phyloP scores from a whole-genome alignment of 2,888 invertebrate species.

The Oligia latruncula region DNA sequence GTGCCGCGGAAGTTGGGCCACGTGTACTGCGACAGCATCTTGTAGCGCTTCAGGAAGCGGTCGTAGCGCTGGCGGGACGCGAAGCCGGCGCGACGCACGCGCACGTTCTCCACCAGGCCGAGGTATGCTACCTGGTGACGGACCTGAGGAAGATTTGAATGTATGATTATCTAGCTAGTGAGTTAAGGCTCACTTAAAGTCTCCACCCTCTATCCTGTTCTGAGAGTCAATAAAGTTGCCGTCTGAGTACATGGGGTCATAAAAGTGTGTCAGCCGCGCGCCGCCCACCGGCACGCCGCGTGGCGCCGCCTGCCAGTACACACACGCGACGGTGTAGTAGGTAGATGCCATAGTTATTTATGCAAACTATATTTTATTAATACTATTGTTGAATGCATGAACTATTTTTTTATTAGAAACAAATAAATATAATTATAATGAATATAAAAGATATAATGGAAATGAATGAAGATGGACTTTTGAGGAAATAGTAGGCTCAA shows the following conservation, averaged over 20 bases:
- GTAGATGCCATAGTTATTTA: too few species aligned
- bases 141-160: slow-evolving; percentile 75
- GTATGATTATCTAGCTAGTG: not conserved
- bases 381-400: too few species aligned
- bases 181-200: not conserved
- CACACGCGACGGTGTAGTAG: too few species aligned
- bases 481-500: too few species aligned
- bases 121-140: slow-evolving; percentile 95
- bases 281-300: not conserved
- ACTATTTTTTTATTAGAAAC: too few species aligned
- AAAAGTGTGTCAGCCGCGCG: not conserved
- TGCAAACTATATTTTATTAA: too few species aligned
- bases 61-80: slow-evolving; percentile 98
- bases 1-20: slow-evolving; percentile 98
- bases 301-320: too few species aligned
- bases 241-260: not conserved
- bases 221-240: not conserved
- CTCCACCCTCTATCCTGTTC: not conserved
- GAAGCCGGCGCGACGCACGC: slow-evolving; percentile 98
- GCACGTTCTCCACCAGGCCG: slow-evolving; percentile 98
- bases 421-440: too few species aligned
- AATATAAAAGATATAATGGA: too few species aligned
- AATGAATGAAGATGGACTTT: too few species aligned
- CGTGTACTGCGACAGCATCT: slow-evolving; percentile 98
- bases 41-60: slow-evolving; percentile 98